These are phyloP conservation scores for Nannospalax galili DNA, from an alignment of 2,113 vertebrate species.

Conservation along the genomic window DNA sequence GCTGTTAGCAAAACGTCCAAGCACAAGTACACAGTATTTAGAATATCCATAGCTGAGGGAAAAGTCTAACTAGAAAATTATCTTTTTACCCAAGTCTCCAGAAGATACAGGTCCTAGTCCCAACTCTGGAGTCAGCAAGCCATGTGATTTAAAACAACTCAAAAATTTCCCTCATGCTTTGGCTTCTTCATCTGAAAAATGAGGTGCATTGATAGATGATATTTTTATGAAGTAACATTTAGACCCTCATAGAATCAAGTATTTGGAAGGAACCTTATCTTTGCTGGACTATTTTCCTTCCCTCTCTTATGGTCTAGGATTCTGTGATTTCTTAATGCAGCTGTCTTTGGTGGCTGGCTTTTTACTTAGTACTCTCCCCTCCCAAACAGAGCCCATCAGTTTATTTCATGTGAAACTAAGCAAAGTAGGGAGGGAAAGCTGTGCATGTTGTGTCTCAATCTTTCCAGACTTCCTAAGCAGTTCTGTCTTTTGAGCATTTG, in stretches of 20 bases:
- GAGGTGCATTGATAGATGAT: not conserved
- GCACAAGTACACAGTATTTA: not conserved
- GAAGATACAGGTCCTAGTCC: not conserved
- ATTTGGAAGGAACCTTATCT: conserved; percentile 54
- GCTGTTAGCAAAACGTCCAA: conserved; percentile 27
- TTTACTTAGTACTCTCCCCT: conserved; percentile 13
- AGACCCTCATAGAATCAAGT: conserved; percentile 20
- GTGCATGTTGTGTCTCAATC: conserved; percentile 15
- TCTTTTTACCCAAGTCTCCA: conserved; percentile 6
- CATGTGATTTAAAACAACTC: conserved; percentile 14
- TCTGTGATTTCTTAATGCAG: conserved; percentile 45
- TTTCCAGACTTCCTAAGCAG: conserved; percentile 67
- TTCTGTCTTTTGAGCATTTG: conserved; percentile 62
- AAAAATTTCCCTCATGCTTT: not conserved
- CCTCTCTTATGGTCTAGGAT: conserved; percentile 32
- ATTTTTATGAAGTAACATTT: conserved; percentile 41
- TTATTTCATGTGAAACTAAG: conserved; percentile 28
- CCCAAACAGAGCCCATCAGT: not conserved
- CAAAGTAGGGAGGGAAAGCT: not conserved
- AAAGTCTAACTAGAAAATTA: conserved; percentile 6
- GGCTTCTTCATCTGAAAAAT: conserved; percentile 40
- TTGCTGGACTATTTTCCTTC: conserved; percentile 58
- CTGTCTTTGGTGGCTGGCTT: conserved; percentile 27
- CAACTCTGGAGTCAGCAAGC: conserved; percentile 12
- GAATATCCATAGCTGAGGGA: not conserved